Evolutionary conservation across 2,797 vertebrate species (phyloP).

Genomic region (Chanos chanos): DNA sequence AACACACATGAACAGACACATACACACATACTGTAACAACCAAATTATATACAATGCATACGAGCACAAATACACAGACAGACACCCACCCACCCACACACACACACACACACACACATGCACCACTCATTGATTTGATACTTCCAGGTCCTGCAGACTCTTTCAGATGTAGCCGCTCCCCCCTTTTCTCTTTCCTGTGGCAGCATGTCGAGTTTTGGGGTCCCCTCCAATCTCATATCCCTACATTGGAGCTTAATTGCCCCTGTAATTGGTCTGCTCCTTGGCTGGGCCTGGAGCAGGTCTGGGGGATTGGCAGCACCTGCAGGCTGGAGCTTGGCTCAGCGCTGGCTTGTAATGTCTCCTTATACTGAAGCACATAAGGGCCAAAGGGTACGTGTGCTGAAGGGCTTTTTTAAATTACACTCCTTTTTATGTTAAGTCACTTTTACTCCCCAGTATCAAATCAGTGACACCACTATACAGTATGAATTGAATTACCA

Average conservation of each 20-base stretch:
- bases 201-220: slow-evolving; percentile 19
- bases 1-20: not conserved
- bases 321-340: slow-evolving; percentile 9
- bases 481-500: too few relatives aligned
- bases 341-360: slow-evolving; percentile 1
- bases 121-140: too few relatives aligned
- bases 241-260: slow-evolving; percentile 39
- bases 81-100: not conserved
- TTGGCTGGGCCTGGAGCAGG: slow-evolving; percentile 6
- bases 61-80: too few relatives aligned
- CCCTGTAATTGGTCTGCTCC: slow-evolving; percentile 41
- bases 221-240: slow-evolving; percentile 24
- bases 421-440: not conserved
- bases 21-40: not conserved
- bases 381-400: not conserved
- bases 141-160: too few relatives aligned
- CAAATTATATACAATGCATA: too few relatives aligned
- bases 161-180: too few relatives aligned
- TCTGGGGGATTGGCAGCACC: slow-evolving; percentile 28
- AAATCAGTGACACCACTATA: too few relatives aligned
- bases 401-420: not conserved
- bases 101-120: not conserved
- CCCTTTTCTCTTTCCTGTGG: not conserved
- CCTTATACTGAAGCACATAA: not conserved
- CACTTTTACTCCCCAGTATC: not conserved